A percentile compares a stretch with the other conserved stretches of the same genome.
These are phyloP conservation scores for Archips xylosteana DNA, from an alignment of 2,888 invertebrate species.

Conservation along the genomic window DNA sequence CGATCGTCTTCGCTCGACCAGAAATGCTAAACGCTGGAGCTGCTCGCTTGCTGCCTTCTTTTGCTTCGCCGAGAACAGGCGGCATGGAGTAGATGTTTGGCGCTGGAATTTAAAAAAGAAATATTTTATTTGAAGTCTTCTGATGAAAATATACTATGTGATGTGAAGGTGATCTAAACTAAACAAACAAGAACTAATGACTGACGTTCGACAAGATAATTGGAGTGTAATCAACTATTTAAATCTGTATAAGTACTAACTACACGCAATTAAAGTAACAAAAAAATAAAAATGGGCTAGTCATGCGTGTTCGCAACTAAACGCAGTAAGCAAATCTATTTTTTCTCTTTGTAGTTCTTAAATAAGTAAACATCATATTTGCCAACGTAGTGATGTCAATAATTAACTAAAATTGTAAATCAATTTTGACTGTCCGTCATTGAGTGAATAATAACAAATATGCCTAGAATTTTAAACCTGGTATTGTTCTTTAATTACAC, in stretches of 20 bases:
- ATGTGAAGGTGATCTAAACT: not conserved
- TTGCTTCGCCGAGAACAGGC: slow-evolving; percentile 88
- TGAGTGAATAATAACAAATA: not conserved
- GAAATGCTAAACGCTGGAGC: slow-evolving; percentile 96
- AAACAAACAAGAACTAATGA: not conserved
- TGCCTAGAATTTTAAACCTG: no score
- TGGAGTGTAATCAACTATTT: not conserved
- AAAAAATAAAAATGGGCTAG: not conserved
- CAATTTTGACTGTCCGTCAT: no score
- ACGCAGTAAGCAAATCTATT: not conserved
- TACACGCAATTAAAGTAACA: slow-evolving; percentile 1
- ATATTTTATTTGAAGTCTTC: not conserved
- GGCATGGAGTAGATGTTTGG: slow-evolving; percentile 96
- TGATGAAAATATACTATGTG: no score
- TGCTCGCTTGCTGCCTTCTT: slow-evolving; percentile 85
- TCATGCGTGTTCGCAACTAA: not conserved
- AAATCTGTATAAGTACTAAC: not conserved
- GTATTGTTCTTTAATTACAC: not conserved
- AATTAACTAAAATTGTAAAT: no score
- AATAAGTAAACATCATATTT: no score
- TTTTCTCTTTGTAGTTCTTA: no score
- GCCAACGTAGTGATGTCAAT: no score
- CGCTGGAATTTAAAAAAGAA: slow-evolving; percentile 82
- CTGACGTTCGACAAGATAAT: not conserved
- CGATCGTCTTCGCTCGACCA: slow-evolving; percentile 89